Percentiles rank a stretch among this genome's conserved stretches.
These are phyloP conservation scores for Drosophila arizonae DNA, from an alignment of 1,140 invertebrate genomes.

Conservation along the genomic window DNA sequence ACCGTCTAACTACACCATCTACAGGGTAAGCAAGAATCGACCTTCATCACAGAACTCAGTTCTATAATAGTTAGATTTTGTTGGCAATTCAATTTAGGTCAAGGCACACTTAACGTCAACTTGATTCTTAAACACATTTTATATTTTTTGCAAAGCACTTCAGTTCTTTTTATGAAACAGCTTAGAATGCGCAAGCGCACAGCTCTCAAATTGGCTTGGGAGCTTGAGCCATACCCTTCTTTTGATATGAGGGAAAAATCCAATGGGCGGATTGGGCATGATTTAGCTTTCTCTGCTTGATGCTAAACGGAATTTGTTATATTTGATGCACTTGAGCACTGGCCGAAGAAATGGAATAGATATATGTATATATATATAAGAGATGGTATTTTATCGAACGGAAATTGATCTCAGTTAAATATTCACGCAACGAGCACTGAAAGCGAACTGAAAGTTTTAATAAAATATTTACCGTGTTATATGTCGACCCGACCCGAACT, in stretches of 20 bases:
- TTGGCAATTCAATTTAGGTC: conserved; percentile 18
- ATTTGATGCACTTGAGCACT: not conserved
- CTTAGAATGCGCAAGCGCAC: not conserved
- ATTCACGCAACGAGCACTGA: conserved; percentile 59
- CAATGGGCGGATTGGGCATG: conserved; percentile 74
- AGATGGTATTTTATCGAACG: not conserved
- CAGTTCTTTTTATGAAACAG: not conserved
- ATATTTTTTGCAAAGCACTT: not conserved
- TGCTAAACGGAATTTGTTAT: not conserved
- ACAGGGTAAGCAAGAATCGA: conserved; percentile 10
- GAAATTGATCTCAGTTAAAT: conserved; percentile 17
- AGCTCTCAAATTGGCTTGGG: not conserved
- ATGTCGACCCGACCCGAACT: conserved; percentile 34
- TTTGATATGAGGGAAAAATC: conserved; percentile 71
- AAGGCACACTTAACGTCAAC: conserved; percentile 27
- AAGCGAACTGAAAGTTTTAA: conserved; percentile 74
- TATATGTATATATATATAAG: not conserved
- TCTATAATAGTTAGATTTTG: conserved; percentile 9
- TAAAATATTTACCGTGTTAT: conserved; percentile 72
- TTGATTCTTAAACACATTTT: not conserved
- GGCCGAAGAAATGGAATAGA: not conserved
- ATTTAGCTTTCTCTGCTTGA: not conserved
- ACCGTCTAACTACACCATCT: not conserved
- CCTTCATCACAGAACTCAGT: not conserved
- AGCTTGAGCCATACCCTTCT: conserved; percentile 58